These are phyloP conservation scores for Tetranychus piercei DNA, from an alignment of 2,888 invertebrate genomes.

Conservation along the genomic window DNA sequence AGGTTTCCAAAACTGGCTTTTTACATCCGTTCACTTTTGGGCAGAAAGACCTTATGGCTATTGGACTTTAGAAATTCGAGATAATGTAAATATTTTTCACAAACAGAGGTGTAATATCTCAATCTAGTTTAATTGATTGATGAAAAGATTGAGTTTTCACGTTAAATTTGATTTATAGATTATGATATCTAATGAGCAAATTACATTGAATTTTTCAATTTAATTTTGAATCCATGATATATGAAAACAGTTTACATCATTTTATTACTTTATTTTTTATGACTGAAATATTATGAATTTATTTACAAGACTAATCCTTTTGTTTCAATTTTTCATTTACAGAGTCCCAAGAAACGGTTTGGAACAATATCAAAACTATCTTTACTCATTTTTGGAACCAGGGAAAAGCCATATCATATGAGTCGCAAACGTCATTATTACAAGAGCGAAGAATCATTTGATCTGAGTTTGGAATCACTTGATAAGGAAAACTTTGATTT, in stretches of 20 bases:
- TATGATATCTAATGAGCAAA: background rate
- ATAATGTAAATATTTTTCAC: background rate
- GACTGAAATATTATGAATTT: background rate
- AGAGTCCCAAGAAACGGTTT: conserved; percentile 47
- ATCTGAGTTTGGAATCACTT: background rate
- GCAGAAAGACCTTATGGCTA: conserved; percentile 56
- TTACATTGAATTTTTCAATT: background rate
- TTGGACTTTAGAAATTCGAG: conserved; percentile 30
- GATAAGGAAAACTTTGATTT: background rate
- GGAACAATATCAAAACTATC: conserved; percentile 93
- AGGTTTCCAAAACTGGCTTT: conserved; percentile 63
- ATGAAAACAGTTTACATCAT: too few species aligned
- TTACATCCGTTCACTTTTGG: conserved; percentile 79
- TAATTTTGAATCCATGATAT: background rate
- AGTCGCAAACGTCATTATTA: conserved; percentile 3
- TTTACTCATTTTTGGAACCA: conserved; percentile 84
- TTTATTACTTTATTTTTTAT: background rate
- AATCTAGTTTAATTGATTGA: too few species aligned
- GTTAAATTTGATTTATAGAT: too few species aligned
- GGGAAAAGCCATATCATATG: conserved; percentile 63
- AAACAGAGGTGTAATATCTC: too few species aligned
- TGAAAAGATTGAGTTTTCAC: too few species aligned
- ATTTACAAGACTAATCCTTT: too few species aligned
- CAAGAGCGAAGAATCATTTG: background rate
- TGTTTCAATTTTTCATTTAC: conserved; percentile 48